Percentiles rank a stretch among this genome's conserved stretches.
Conservation (phyloP, 1,140 invertebrate genomes). For the Bombus waltoni region DNA sequence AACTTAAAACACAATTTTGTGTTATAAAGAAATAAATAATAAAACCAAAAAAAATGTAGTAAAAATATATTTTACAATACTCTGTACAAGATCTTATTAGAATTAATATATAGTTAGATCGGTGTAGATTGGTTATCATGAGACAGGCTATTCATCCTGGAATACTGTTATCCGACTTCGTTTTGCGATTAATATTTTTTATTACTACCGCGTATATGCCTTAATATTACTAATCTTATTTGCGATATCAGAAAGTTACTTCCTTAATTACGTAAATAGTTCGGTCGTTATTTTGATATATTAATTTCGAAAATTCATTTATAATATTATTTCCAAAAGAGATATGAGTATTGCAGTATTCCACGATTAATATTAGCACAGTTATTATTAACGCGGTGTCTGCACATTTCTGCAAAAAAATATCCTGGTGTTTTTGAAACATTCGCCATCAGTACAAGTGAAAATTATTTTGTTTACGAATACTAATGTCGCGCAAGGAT, state of each 20-base stretch:
- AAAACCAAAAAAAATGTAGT: slow-evolving; percentile 72
- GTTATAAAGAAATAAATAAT: slow-evolving; percentile 77
- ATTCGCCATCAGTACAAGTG: background rate
- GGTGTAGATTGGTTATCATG: slow-evolving; percentile 11
- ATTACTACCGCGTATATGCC: too few relatives aligned
- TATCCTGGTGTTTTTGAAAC: background rate
- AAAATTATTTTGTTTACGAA: background rate
- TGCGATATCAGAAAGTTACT: background rate
- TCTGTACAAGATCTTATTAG: slow-evolving; percentile 77
- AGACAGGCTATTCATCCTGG: slow-evolving; percentile 20
- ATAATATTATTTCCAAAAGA: background rate
- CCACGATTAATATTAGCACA: slow-evolving; percentile 23
- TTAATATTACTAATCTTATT: background rate
- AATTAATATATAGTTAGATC: slow-evolving; percentile 52
- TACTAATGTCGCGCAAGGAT: background rate
- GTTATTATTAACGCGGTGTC: slow-evolving; percentile 21
- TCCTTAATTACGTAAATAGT: background rate
- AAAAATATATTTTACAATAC: slow-evolving; percentile 81
- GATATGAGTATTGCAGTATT: slow-evolving; percentile 10
- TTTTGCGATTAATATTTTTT: background rate
- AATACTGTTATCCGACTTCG: slow-evolving; percentile 29
- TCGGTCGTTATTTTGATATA: background rate
- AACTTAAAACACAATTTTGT: slow-evolving; percentile 55
- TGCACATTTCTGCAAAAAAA: slow-evolving; percentile 31
- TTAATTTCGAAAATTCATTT: background rate